Percentiles rank a stretch among this genome's conserved stretches.
phyloP scores from a whole-genome alignment of 2,113 vertebrate genomes.

The Pycnonotus jocosus region DNA sequence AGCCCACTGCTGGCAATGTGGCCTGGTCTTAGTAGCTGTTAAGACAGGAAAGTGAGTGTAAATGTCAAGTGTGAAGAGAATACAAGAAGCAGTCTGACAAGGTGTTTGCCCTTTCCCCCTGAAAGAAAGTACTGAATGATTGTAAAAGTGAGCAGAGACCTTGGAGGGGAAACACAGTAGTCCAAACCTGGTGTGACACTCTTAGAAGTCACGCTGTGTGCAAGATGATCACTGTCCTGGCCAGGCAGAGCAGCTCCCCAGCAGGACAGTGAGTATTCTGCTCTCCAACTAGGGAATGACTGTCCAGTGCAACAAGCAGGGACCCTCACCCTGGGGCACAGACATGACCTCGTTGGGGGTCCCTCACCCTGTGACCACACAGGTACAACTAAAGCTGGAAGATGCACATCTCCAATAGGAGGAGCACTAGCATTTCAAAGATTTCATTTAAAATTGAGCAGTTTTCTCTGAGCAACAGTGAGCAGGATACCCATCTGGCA shows the following conservation, averaged over 20 bases:
- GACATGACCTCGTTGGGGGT: accelerated
- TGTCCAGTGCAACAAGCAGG: not conserved
- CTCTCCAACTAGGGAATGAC: not conserved
- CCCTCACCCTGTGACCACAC: not conserved
- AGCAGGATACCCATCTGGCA: not conserved
- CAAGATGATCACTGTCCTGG: not conserved
- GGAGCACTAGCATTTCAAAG: not conserved
- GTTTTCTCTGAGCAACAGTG: not conserved
- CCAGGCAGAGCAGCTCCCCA: not conserved
- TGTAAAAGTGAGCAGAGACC: not conserved
- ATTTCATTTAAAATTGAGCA: not conserved
- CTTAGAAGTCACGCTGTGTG: not conserved
- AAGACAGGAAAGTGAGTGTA: not conserved
- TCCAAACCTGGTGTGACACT: not conserved
- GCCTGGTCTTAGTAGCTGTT: not conserved
- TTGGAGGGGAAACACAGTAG: not conserved
- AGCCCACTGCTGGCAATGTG: not conserved
- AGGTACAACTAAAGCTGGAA: not conserved
- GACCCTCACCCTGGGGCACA: no score
- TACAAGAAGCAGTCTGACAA: not conserved
- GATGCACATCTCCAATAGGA: not conserved
- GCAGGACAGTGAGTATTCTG: not conserved
- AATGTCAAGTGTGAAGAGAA: not conserved
- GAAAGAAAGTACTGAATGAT: not conserved
- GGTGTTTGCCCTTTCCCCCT: not conserved